These are phyloP conservation scores for Paramormyrops hopkinsi DNA, from an alignment of 2,797 vertebrate genomes.

Conservation along the genomic window DNA sequence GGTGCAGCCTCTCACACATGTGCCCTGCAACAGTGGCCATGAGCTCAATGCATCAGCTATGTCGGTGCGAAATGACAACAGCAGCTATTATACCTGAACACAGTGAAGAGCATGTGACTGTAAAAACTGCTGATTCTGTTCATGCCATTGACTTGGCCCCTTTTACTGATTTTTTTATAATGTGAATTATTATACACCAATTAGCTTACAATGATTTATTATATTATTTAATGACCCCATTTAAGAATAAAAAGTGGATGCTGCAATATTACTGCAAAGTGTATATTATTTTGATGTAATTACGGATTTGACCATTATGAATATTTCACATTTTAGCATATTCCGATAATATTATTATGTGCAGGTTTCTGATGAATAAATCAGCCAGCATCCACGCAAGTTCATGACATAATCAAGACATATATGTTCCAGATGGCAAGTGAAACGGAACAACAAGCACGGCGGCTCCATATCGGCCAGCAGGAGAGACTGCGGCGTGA, in stretches of 20 bases:
- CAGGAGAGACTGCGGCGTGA: slow-evolving; percentile 16
- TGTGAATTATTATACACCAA: not conserved
- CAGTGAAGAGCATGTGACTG: not conserved
- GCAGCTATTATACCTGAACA: not conserved
- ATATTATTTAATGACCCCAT: not conserved
- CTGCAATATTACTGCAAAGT: not conserved
- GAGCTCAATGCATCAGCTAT: not conserved
- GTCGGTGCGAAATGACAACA: not conserved
- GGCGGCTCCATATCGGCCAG: not conserved
- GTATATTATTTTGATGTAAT: not conserved
- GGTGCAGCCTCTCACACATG: not conserved
- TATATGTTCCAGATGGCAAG: not conserved
- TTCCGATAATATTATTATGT: not conserved
- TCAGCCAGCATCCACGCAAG: not conserved
- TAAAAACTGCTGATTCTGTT: not conserved
- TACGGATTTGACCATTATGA: not conserved
- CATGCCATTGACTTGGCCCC: not conserved
- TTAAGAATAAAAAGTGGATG: not conserved
- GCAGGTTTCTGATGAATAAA: not conserved
- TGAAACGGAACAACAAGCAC: not conserved
- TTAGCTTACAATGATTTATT: not conserved
- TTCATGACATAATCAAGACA: not conserved
- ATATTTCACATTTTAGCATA: not conserved
- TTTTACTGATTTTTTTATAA: not conserved
- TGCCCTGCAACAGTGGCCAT: not conserved